Evolutionary conservation across 1,140 invertebrate species (phyloP), one percentile per base, ranked within the genome.

Genomic region (Megalopta genalis): DNA sequence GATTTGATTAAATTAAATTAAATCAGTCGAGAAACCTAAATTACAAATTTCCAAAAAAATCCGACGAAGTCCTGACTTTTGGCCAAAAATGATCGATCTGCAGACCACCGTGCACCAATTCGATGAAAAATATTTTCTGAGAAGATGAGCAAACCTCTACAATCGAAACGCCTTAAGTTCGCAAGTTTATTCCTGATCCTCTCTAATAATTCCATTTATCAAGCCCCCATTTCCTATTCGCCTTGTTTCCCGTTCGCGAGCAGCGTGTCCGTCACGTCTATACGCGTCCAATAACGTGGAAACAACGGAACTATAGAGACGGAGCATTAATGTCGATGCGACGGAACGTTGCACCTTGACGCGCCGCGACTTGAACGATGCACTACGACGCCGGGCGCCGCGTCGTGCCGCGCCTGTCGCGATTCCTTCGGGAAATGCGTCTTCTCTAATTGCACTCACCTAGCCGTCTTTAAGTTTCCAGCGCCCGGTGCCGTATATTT

Each of bases 161-260:
- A 4, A 32, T 32, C 32, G 32, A 4, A 32, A 32, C 32, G 1
- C 32, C 32, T 32, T 32, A 32, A 32, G 32, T 2, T 32, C 32
- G 32, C 32, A 10, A 39, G 54, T 71, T 71, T 66, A 66, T n/a
- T 64, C 21, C 21, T 8, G 64, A 23, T 10, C 16, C 46, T 66
- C 64, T 46, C 64, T 66, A 66, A 66, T 66, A 66, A 66, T 66
- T 66, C n/a, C 39, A 46, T 66, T 66, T 66, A 66, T 66, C 64
- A 46, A 23, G 64, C 46, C 25, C 64, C 64, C 46, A 66, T 66
- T 66, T 66, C 64, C 39, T 39, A 65, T 65, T 14, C n/a, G 39
- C n/a, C 64, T n/a, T 46, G 64, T 46, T 65, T 65, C 64, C 64
- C 10, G 37, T 42, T 65, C 63, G 37, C 2, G 37, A 65, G 37